Conservation (phyloP, 2,888 invertebrate genomes). For the Sylvicola cinctus region DNA sequence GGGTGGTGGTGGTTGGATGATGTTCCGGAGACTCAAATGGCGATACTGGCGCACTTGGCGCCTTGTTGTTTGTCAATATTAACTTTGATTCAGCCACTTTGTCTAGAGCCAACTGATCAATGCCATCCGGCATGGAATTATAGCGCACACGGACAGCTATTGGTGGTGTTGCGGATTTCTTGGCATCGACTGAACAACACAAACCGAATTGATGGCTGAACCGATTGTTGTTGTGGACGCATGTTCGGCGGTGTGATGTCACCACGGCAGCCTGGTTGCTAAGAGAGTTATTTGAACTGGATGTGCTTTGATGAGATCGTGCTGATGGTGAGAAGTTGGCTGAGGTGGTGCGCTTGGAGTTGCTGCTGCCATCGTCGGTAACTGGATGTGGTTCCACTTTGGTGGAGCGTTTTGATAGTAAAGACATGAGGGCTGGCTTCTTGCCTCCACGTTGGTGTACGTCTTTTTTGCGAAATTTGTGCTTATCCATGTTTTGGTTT, state of each 20-base stretch:
- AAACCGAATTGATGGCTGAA: slow-evolving; percentile 24
- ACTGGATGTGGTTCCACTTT: slow-evolving; percentile 19
- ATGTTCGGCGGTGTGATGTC: neutral
- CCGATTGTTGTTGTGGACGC: slow-evolving; percentile 15
- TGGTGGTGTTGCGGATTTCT: slow-evolving; percentile 11
- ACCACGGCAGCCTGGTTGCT: neutral
- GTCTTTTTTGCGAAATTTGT: too few relatives aligned
- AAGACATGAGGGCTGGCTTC: too few relatives aligned
- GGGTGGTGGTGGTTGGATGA: neutral
- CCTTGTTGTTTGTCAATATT: slow-evolving; percentile 2
- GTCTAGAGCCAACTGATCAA: neutral
- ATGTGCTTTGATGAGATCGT: slow-evolving; percentile 1
- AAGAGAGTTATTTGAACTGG: slow-evolving; percentile 2
- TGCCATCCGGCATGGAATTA: slow-evolving; percentile 19
- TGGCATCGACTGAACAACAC: slow-evolving; percentile 22
- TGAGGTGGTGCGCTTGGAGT: neutral
- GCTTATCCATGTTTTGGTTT: too few relatives aligned
- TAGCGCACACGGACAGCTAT: slow-evolving; percentile 23
- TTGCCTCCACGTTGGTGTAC: too few relatives aligned
- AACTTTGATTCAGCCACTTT: slow-evolving; percentile 2
- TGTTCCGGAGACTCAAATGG: slow-evolving; percentile 1
- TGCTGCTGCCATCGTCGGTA: neutral
- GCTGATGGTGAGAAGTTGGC: neutral
- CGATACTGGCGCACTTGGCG: neutral
- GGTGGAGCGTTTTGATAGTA: slow-evolving; percentile 17